Evolutionary conservation across 2,113 vertebrate genomes (phyloP).

Genomic region (Blennius ocellaris): DNA sequence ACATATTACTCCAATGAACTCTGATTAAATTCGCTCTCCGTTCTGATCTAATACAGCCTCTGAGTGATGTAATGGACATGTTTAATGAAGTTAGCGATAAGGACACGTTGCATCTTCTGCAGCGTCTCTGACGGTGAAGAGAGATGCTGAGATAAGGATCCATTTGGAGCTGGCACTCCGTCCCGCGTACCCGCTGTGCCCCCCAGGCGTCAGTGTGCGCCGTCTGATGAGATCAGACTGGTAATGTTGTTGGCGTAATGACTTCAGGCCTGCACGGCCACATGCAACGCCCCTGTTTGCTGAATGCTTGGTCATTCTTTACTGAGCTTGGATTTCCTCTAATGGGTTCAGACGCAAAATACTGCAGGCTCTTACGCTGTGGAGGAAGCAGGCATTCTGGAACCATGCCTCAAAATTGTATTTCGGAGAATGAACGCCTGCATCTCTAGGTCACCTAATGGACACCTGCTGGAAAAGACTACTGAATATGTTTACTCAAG

Average conservation of each 20-base stretch:
- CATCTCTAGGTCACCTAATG: too few relatives aligned
- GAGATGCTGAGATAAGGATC: slow-evolving; percentile 71
- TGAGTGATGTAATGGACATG: slow-evolving; percentile 73
- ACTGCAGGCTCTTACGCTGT: slow-evolving; percentile 7
- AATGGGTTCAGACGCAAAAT: slow-evolving; percentile 42
- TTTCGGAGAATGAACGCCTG: too few relatives aligned
- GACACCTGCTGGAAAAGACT: too few relatives aligned
- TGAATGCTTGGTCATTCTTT: slow-evolving; percentile 49
- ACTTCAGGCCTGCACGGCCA: slow-evolving; percentile 40
- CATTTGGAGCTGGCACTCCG: slow-evolving; percentile 63
- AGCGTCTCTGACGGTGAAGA: slow-evolving; percentile 50
- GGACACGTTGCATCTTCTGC: slow-evolving; percentile 55
- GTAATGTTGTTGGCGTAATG: slow-evolving; percentile 70
- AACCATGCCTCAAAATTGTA: neutral
- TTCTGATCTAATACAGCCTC: slow-evolving; percentile 66
- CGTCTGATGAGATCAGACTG: slow-evolving; percentile 71
- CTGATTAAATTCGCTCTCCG: slow-evolving; percentile 61
- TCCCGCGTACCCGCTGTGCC: slow-evolving; percentile 27
- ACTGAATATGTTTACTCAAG: too few relatives aligned
- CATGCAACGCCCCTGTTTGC: slow-evolving; percentile 35
- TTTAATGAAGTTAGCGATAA: slow-evolving; percentile 74
- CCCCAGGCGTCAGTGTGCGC: slow-evolving; percentile 48
- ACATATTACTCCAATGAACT: slow-evolving; percentile 60
- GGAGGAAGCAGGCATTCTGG: slow-evolving; percentile 3
- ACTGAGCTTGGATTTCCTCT: slow-evolving; percentile 24